A percentile compares a stretch with the other conserved stretches of the same genome.
Conservation (phyloP, 2,888 invertebrate genomes). For the Cyrtodaria siliqua region DNA sequence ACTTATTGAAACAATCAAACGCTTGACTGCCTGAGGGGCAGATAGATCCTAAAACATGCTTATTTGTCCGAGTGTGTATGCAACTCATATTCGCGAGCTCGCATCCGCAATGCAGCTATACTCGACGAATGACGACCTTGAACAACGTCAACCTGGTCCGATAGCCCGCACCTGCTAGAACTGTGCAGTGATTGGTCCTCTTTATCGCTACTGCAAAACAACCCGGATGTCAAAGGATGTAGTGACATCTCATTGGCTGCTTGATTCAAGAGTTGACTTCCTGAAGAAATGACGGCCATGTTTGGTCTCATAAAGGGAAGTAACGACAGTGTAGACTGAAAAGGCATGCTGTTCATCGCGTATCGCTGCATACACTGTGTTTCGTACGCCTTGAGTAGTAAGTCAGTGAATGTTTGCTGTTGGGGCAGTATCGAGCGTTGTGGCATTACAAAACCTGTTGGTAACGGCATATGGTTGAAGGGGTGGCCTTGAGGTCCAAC, state of each 20-base stretch:
- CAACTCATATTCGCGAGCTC: slow-evolving; percentile 23
- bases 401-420: slow-evolving; percentile 75
- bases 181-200: background rate
- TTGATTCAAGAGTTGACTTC: slow-evolving; percentile 1
- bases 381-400: slow-evolving; percentile 82
- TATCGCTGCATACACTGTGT: slow-evolving; percentile 68
- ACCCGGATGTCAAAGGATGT: background rate
- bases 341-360: slow-evolving; percentile 18
- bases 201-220: slow-evolving; percentile 5
- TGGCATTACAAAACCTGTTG: slow-evolving; percentile 40
- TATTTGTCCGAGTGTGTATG: slow-evolving; percentile 19
- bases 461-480: slow-evolving; percentile 68
- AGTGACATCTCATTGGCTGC: slow-evolving; percentile 13
- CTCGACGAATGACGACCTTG: slow-evolving; percentile 5
- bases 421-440: slow-evolving; percentile 53
- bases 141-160: background rate
- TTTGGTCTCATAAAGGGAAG: slow-evolving; percentile 30
- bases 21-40: too few species aligned
- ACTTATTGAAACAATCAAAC: too few species aligned
- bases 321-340: slow-evolving; percentile 29
- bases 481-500: slow-evolving; percentile 81
- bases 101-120: slow-evolving; percentile 18
- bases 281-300: slow-evolving; percentile 13
- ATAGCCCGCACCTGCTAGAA: background rate
- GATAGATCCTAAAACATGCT: too few species aligned